phyloP scores from a whole-genome alignment of 2,888 invertebrate species.

The Rotaria macrura region DNA sequence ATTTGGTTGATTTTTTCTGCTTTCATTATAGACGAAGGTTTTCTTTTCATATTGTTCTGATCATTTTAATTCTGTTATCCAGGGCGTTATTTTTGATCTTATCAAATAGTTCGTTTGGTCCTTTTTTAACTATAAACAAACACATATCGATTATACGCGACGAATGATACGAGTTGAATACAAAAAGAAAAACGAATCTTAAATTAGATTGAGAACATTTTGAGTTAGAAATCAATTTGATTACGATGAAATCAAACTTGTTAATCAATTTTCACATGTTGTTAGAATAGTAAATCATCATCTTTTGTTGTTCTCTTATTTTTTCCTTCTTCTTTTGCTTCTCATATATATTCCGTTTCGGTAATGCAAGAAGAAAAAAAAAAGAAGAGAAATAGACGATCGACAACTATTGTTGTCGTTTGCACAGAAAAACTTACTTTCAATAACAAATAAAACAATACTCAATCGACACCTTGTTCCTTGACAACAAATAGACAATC shows the following conservation, averaged over 20 bases:
- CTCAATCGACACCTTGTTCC: background rate
- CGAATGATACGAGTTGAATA: too few species aligned
- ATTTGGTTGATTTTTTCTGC: background rate
- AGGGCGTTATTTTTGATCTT: background rate
- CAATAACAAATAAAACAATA: background rate
- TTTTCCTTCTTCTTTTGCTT: background rate
- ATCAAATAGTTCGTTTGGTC: too few species aligned
- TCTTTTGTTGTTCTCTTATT: background rate
- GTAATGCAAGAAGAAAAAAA: background rate
- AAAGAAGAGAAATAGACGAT: background rate
- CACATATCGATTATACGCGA: too few species aligned
- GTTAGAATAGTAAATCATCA: background rate
- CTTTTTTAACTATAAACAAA: too few species aligned
- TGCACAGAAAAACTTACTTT: background rate
- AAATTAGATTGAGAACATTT: too few species aligned
- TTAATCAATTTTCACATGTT: background rate
- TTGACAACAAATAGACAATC: background rate
- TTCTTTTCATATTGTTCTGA: background rate
- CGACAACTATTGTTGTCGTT: background rate
- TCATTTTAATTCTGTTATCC: background rate
- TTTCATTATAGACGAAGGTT: background rate
- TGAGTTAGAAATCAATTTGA: too few species aligned
- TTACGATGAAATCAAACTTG: background rate
- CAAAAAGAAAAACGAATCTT: too few species aligned
- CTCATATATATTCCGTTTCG: background rate